phyloP scores from a whole-genome alignment of 2,797 vertebrate genomes.

The Platalea minor region DNA sequence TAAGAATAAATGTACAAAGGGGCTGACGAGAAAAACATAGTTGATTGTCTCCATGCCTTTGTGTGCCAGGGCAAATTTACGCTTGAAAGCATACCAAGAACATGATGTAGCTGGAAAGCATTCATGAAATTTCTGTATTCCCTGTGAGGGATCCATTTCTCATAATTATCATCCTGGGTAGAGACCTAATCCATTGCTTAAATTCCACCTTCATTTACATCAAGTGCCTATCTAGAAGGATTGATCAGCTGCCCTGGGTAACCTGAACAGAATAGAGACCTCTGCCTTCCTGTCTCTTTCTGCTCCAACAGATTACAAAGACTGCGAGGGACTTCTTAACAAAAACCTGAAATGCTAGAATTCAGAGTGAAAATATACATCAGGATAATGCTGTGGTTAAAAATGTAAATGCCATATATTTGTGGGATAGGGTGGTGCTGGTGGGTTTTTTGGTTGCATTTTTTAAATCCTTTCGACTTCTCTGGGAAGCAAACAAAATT shows the following conservation, averaged over 20 bases:
- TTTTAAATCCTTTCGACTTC: neutral
- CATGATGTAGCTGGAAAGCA: neutral
- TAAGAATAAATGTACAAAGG: neutral
- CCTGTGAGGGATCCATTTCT: neutral
- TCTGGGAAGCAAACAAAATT: neutral
- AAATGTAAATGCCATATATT: neutral
- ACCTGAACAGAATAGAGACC: neutral
- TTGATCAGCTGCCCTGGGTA: neutral
- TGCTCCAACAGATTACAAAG: neutral
- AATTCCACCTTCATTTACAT: neutral
- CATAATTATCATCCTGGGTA: neutral
- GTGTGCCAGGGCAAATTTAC: neutral
- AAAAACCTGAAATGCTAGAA: neutral
- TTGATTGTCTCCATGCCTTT: neutral
- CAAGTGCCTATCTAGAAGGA: neutral
- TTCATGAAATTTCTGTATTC: neutral
- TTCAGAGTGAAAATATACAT: neutral
- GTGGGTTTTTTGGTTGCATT: neutral
- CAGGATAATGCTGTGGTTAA: neutral
- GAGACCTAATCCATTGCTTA: neutral
- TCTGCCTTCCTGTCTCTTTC: neutral
- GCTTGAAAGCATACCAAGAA: neutral
- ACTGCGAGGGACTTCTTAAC: neutral
- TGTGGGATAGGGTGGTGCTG: slow-evolving; percentile 11
- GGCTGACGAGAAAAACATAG: neutral